Evolutionary conservation across 2,888 invertebrate genomes (phyloP).

Genomic region (Tetheella fluctuosa): DNA sequence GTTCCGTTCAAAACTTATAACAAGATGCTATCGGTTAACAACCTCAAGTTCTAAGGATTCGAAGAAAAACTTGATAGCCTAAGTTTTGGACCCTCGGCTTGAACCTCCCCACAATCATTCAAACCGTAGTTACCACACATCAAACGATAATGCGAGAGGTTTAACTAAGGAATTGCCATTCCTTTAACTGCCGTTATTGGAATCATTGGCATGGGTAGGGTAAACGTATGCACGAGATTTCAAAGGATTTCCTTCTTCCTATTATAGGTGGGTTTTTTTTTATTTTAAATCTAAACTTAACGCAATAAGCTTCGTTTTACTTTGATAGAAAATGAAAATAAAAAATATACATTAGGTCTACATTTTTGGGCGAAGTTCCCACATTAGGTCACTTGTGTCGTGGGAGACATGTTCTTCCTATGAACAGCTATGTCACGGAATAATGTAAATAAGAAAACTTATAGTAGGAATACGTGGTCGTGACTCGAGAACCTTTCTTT

Average conservation of each 20-base stretch:
- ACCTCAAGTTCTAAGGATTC: slow-evolving; percentile 8
- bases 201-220: slow-evolving; percentile 25
- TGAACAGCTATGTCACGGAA: no score
- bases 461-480: no score
- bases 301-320: no score
- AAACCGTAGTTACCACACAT: slow-evolving; percentile 20
- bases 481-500: no score
- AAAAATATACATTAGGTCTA: no score
- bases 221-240: neutral
- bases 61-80: neutral
- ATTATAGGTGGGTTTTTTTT: neutral
- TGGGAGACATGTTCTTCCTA: no score
- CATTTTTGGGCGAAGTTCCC: no score
- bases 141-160: slow-evolving; percentile 22
- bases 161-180: no score
- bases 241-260: neutral
- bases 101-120: neutral
- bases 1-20: neutral
- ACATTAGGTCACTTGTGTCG: no score
- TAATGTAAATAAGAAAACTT: no score
- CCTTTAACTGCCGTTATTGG: slow-evolving; percentile 22
- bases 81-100: neutral
- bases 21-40: slow-evolving; percentile 6
- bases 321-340: no score
- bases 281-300: no score